phyloP scores from a whole-genome alignment of 2,888 invertebrate species.

The Drosophila eohydei region DNA sequence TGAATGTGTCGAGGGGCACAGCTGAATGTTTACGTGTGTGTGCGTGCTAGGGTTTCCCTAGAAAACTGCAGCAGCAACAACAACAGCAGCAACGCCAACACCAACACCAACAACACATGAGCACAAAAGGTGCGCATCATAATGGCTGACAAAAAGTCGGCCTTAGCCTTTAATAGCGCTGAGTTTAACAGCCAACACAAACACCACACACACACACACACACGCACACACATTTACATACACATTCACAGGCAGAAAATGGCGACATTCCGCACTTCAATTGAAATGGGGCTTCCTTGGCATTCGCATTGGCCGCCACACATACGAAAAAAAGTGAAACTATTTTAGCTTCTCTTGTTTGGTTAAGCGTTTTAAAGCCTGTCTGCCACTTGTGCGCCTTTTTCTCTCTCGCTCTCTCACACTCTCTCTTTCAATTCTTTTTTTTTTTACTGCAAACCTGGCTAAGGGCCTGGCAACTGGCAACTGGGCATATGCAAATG shows the following conservation, averaged over 20 bases:
- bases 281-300: conserved; percentile 63
- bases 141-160: conserved; percentile 81
- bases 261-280: conserved; percentile 72
- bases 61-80: conserved; percentile 59
- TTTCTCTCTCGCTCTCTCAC: conserved; percentile 2
- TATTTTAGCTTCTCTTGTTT: conserved; percentile 67
- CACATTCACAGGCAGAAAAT: conserved; percentile 51
- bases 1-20: conserved; percentile 67
- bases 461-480: conserved; percentile 22
- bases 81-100: conserved; percentile 35
- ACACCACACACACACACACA: conserved; percentile 38
- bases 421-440: neutral
- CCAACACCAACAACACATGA: conserved; percentile 41
- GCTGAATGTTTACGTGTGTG: conserved; percentile 30
- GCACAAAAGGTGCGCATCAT: conserved; percentile 78
- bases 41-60: conserved; percentile 72
- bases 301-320: conserved; percentile 59
- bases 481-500: conserved; percentile 59
- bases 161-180: conserved; percentile 79
- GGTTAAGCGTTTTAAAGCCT: conserved; percentile 78
- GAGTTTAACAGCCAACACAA: conserved; percentile 80
- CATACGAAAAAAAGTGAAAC: conserved; percentile 66
- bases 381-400: conserved; percentile 50
- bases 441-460: conserved; percentile 3
- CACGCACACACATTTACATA: conserved; percentile 23